Conservation (phyloP, 2,888 invertebrate genomes). For the Unio delphinus region DNA sequence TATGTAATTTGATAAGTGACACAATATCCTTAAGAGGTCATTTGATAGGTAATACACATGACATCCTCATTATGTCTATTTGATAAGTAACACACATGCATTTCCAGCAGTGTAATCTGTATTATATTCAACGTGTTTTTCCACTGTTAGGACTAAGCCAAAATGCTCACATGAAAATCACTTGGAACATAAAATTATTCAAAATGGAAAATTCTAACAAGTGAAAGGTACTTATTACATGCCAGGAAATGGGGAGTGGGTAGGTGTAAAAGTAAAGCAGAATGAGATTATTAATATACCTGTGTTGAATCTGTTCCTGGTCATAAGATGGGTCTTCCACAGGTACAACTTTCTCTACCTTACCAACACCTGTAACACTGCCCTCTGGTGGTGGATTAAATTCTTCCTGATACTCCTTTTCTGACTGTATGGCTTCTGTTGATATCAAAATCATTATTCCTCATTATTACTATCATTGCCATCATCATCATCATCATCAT, state of each 20-base stretch:
- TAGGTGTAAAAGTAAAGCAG: too few species aligned
- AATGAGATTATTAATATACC: constrained; percentile 38
- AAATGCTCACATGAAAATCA: too few species aligned
- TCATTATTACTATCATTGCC: too few species aligned
- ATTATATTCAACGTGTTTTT: too few species aligned
- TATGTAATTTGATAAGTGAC: too few species aligned
- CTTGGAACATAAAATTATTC: background rate
- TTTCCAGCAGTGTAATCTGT: too few species aligned
- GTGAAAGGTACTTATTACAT: background rate
- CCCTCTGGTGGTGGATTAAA: constrained; percentile 70
- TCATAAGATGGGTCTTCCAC: constrained; percentile 66
- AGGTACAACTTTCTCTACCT: constrained; percentile 63
- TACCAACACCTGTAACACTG: constrained; percentile 67
- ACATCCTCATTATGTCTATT: too few species aligned
- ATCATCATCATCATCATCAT: too few species aligned
- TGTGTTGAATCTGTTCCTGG: constrained; percentile 68
- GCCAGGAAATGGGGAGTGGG: background rate
- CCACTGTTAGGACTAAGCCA: too few species aligned
- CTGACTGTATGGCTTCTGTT: constrained; percentile 57
- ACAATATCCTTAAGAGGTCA: too few species aligned
- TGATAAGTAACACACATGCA: too few species aligned
- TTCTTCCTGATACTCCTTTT: constrained; percentile 66
- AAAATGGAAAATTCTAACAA: background rate
- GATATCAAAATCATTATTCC: background rate
- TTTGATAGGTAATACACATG: too few species aligned